phyloP scores from a whole-genome alignment of 1,140 invertebrate genomes.

The Acromyrmex charruanus region DNA sequence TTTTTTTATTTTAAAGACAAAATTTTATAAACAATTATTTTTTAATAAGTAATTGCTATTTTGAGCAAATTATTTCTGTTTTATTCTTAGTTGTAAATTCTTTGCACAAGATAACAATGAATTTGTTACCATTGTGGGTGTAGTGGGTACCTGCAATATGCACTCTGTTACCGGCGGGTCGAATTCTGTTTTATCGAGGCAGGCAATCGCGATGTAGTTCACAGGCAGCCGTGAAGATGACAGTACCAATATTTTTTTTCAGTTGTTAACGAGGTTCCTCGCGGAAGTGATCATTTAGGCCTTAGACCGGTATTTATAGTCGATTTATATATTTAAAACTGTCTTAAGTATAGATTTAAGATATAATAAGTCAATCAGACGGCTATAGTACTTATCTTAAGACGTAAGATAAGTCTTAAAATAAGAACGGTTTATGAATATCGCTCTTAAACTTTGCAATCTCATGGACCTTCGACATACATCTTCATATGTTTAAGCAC shows the following conservation, averaged over 20 bases:
- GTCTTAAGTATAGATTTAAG: no score
- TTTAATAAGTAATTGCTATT: not conserved
- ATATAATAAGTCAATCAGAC: no score
- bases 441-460: not conserved
- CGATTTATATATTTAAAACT: no score
- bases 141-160: conserved; percentile 55
- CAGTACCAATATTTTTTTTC: conserved; percentile 73
- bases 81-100: conserved; percentile 29
- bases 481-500: not conserved
- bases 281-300: not conserved
- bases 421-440: no score
- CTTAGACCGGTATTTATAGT: not conserved
- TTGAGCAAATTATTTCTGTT: not conserved
- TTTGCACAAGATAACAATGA: conserved; percentile 9
- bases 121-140: conserved; percentile 51
- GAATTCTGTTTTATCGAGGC: conserved; percentile 70
- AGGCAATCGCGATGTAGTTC: not conserved
- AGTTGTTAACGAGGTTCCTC: not conserved
- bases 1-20: not conserved
- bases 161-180: conserved; percentile 48
- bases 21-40: not conserved
- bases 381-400: no score
- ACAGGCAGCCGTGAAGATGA: conserved; percentile 74
- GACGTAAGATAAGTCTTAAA: no score
- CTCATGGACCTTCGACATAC: not conserved